These are phyloP conservation scores for Dolichoris vasculosae DNA, from an alignment of 1,140 invertebrate genomes.

Conservation along the genomic window DNA sequence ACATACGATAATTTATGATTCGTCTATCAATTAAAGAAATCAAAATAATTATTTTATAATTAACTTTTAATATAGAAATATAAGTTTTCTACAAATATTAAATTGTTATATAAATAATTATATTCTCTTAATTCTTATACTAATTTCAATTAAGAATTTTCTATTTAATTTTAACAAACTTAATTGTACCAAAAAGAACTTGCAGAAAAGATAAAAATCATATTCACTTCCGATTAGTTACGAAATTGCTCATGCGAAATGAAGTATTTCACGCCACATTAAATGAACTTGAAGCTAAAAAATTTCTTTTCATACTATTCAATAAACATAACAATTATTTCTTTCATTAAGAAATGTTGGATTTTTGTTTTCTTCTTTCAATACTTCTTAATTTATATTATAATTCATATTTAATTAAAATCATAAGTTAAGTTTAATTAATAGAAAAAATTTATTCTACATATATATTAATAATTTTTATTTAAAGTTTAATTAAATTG, in stretches of 20 bases:
- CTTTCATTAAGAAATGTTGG: neutral
- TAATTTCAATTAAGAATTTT: conserved; percentile 16
- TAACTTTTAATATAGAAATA: too few species aligned
- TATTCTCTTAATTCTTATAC: neutral
- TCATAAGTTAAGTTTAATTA: too few species aligned
- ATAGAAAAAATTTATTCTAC: too few species aligned
- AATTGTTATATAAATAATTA: neutral
- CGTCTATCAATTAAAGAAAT: too few species aligned
- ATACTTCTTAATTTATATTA: too few species aligned
- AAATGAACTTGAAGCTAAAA: neutral
- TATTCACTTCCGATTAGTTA: conserved; percentile 5
- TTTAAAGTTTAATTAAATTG: too few species aligned
- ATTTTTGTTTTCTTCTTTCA: too few species aligned
- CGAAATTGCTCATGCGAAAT: conserved; percentile 12
- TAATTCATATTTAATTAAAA: too few species aligned
- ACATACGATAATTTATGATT: too few species aligned
- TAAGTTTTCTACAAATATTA: too few species aligned
- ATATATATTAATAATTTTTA: too few species aligned
- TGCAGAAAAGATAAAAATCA: neutral
- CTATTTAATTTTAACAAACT: neutral
- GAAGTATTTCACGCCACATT: conserved; percentile 12
- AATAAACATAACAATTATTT: conserved; percentile 21
- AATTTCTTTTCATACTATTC: neutral
- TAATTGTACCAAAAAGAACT: neutral
- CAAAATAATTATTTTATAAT: too few species aligned